phyloP scores from a whole-genome alignment of 2,113 vertebrate species.

The Bos taurus region DNA sequence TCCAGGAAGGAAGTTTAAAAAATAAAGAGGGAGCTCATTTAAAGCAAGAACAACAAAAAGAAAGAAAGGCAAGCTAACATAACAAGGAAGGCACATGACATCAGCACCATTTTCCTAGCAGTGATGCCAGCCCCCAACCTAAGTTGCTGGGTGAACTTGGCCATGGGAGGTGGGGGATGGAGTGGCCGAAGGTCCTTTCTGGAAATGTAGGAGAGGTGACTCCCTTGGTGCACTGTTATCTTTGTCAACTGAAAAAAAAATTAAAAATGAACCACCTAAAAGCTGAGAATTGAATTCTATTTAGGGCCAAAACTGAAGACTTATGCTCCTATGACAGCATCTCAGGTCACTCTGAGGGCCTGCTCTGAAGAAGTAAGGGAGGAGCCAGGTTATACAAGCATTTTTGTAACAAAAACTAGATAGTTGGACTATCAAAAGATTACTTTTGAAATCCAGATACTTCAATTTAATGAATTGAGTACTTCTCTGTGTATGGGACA shows the following conservation, averaged over 20 bases:
- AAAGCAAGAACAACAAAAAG: slow-evolving; percentile 56
- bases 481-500: not conserved
- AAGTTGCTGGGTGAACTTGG: not conserved
- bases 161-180: not conserved
- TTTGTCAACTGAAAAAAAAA: not conserved
- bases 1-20: slow-evolving; percentile 61
- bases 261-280: not conserved
- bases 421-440: not conserved
- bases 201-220: not conserved
- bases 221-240: too few species aligned
- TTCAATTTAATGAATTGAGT: not conserved
- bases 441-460: not conserved
- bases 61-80: slow-evolving; percentile 36
- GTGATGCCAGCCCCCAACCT: not conserved
- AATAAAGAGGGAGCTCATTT: not conserved
- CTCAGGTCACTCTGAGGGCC: not conserved
- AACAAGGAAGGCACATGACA: slow-evolving; percentile 34
- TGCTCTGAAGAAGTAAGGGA: not conserved
- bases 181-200: not conserved
- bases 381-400: not conserved
- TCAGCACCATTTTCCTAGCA: not conserved
- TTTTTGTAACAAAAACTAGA: not conserved
- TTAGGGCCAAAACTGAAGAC: not conserved
- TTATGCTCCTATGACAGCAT: not conserved
- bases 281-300: not conserved